phyloP scores from a whole-genome alignment of 2,113 vertebrate genomes.

The Cettia cetti region DNA sequence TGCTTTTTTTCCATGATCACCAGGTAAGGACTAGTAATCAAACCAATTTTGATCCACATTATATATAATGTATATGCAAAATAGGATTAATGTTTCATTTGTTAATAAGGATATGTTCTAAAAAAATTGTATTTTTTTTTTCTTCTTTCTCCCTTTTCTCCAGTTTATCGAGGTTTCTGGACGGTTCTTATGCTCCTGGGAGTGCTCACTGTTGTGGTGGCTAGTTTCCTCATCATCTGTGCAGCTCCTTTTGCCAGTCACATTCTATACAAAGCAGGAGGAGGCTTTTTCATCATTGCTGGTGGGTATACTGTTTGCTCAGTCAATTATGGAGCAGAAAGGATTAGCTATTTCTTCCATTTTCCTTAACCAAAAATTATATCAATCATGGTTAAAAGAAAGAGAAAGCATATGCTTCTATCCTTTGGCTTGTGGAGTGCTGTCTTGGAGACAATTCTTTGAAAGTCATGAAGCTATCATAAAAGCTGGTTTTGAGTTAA shows the following conservation, averaged over 20 bases:
- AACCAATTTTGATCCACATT: background rate
- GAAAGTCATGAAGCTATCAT: background rate
- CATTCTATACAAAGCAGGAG: conserved; percentile 89
- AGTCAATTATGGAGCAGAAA: background rate
- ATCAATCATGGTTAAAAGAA: background rate
- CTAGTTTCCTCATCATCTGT: conserved; percentile 92
- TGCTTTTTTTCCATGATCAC: background rate
- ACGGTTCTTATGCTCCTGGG: conserved; percentile 91
- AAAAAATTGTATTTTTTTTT: background rate
- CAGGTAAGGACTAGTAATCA: background rate
- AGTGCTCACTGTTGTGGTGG: conserved; percentile 78
- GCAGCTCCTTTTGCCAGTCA: conserved; percentile 92
- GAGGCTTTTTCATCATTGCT: conserved; percentile 84
- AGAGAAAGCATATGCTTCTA: background rate
- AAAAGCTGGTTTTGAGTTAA: background rate
- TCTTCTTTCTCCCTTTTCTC: background rate
- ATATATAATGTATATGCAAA: background rate
- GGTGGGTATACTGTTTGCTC: conserved; percentile 75
- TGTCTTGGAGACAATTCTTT: background rate
- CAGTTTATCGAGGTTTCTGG: conserved; percentile 98
- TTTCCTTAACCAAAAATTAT: background rate
- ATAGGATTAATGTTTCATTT: background rate
- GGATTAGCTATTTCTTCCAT: background rate
- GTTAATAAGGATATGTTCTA: conserved; percentile 9
- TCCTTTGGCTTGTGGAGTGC: background rate